Conservation (phyloP, 2,888 invertebrate genomes). For the Drosophila paramelanica region DNA sequence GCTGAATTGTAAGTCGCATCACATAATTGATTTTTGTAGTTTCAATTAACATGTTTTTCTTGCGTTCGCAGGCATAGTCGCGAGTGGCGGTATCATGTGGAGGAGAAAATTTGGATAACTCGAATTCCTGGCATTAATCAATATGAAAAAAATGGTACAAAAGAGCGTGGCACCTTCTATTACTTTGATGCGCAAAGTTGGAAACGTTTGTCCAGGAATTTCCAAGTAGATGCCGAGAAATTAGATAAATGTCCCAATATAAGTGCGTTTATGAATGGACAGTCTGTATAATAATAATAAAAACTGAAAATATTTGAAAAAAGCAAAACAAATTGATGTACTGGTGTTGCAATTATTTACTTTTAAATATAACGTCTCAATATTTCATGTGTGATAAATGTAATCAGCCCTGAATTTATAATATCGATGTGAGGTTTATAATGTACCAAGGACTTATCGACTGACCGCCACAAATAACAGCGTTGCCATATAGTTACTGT, state of each 20-base stretch:
- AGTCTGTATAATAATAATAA: slow-evolving; percentile 86
- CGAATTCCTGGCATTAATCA: slow-evolving; percentile 97
- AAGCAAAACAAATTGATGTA: slow-evolving; percentile 47
- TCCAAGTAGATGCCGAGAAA: slow-evolving; percentile 99
- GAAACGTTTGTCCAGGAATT: slow-evolving; percentile 99
- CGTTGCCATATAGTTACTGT: neutral
- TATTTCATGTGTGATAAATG: neutral
- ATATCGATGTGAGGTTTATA: neutral
- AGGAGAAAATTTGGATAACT: slow-evolving; percentile 99
- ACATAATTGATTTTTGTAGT: neutral
- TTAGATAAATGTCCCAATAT: slow-evolving; percentile 90
- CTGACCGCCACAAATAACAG: slow-evolving; percentile 9
- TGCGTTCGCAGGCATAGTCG: slow-evolving; percentile 92
- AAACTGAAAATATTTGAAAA: slow-evolving; percentile 83
- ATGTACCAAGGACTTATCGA: slow-evolving; percentile 3
- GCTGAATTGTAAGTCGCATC: slow-evolving; percentile 93
- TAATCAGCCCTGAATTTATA: neutral
- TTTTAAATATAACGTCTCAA: slow-evolving; percentile 9
- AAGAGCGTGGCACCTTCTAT: slow-evolving; percentile 99
- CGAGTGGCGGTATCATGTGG: slow-evolving; percentile 99
- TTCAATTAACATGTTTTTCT: neutral
- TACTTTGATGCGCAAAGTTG: slow-evolving; percentile 99
- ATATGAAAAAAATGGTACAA: slow-evolving; percentile 97
- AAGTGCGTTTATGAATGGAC: slow-evolving; percentile 85
- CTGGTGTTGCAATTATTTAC: slow-evolving; percentile 24